Percentiles rank a stretch among this genome's conserved stretches.
phyloP scores from a whole-genome alignment of 2,113 vertebrate genomes.

The Pionites leucogaster region DNA sequence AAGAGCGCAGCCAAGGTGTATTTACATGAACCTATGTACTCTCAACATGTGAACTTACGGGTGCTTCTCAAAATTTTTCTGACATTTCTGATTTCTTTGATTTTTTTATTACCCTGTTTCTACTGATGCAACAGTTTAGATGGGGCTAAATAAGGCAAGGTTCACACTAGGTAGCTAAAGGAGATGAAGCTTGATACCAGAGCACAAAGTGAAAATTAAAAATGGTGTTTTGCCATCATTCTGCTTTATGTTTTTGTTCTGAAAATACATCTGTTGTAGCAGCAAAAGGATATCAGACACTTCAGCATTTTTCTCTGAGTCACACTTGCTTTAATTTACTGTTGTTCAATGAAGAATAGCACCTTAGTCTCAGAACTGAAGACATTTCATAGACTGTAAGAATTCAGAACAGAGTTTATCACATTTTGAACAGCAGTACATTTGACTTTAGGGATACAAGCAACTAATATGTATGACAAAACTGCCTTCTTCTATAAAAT shows the following conservation, averaged over 20 bases:
- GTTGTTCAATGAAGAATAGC: background rate
- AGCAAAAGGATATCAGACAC: background rate
- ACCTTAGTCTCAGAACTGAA: background rate
- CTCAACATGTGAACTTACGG: background rate
- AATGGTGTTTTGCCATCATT: background rate
- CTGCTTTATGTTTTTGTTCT: background rate
- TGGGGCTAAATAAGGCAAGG: background rate
- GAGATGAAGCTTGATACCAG: background rate
- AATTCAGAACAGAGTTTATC: background rate
- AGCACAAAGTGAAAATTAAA: background rate
- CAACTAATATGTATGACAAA: background rate
- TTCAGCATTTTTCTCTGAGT: background rate
- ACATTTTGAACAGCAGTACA: background rate
- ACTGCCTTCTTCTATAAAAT: background rate
- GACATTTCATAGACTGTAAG: background rate
- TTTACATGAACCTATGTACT: background rate
- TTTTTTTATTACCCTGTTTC: background rate
- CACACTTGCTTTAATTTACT: background rate
- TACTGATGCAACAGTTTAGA: background rate
- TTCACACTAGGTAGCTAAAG: background rate
- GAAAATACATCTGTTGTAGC: background rate
- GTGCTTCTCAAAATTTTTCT: background rate
- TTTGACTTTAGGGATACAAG: background rate
- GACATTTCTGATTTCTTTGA: background rate
- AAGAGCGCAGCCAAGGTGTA: background rate